phyloP scores from a whole-genome alignment of 2,113 vertebrate species.

The Leptocoma aspasia region DNA sequence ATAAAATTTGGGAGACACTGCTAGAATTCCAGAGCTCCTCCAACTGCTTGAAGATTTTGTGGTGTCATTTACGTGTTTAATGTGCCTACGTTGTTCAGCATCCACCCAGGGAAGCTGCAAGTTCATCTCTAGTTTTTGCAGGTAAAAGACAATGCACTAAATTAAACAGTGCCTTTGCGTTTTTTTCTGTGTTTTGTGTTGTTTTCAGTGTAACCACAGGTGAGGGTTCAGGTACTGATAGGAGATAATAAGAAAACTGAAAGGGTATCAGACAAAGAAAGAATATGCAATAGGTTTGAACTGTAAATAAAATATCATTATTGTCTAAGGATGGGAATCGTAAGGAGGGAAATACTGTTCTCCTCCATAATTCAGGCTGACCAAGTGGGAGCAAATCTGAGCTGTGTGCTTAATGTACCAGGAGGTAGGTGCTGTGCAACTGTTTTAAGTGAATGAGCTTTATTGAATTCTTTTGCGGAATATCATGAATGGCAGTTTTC shows the following conservation, averaged over 20 bases:
- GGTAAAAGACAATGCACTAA: background rate
- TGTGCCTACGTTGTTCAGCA: background rate
- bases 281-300: background rate
- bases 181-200: background rate
- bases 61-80: background rate
- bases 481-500: background rate
- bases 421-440: background rate
- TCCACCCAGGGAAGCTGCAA: background rate
- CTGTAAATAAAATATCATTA: background rate
- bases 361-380: background rate
- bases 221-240: background rate
- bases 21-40: background rate
- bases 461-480: background rate
- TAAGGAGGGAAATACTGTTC: background rate
- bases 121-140: background rate
- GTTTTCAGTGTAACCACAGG: background rate
- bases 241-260: background rate
- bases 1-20: background rate
- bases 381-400: background rate
- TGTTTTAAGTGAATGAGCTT: background rate
- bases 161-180: background rate
- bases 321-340: background rate
- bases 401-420: background rate
- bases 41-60: background rate
- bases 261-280: background rate